Conservation (phyloP, 2,797 vertebrate species). For the Gouania willdenowi region DNA sequence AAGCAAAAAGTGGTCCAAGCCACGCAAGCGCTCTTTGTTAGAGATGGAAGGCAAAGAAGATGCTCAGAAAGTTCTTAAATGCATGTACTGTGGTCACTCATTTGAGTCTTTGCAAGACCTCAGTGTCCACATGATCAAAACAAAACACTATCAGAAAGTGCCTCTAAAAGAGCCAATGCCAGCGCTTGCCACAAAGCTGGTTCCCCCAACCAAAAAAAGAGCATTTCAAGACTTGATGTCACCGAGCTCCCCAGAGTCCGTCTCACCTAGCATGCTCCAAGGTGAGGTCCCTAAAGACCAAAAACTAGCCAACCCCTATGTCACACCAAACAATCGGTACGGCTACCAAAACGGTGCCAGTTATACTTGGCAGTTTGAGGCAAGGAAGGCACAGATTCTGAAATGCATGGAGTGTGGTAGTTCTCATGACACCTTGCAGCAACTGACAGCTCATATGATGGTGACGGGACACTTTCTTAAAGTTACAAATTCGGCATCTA, state of each 20-base stretch:
- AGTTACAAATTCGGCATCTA: constrained; percentile 96
- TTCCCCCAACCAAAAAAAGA: constrained; percentile 94
- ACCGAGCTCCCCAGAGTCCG: constrained; percentile 90
- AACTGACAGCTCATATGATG: constrained; percentile 99
- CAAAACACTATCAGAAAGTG: constrained; percentile 99
- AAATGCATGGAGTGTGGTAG: constrained; percentile 99
- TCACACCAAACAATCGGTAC: constrained; percentile 96
- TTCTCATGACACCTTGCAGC: constrained; percentile 96
- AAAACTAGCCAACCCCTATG: constrained; percentile 91
- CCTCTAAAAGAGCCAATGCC: constrained; percentile 99
- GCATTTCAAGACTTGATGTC: constrained; percentile 88
- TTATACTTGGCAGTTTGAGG: constrained; percentile 99
- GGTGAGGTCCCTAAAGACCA: constrained; percentile 88
- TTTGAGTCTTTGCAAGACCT: constrained; percentile 98
- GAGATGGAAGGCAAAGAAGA: constrained; percentile 98
- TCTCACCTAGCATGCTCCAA: constrained; percentile 69
- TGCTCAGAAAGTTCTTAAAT: constrained; percentile 97
- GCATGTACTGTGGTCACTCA: constrained; percentile 98
- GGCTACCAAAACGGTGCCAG: constrained; percentile 99
- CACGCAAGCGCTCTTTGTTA: constrained; percentile 93
- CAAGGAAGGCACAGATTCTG: constrained; percentile 96
- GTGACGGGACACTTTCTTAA: constrained; percentile 97
- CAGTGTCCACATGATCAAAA: constrained; percentile 99
- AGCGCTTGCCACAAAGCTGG: constrained; percentile 89
- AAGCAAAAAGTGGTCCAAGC: constrained; percentile 94